These are phyloP conservation scores for Luperina testacea DNA, from an alignment of 2,888 invertebrate species.

Conservation along the genomic window DNA sequence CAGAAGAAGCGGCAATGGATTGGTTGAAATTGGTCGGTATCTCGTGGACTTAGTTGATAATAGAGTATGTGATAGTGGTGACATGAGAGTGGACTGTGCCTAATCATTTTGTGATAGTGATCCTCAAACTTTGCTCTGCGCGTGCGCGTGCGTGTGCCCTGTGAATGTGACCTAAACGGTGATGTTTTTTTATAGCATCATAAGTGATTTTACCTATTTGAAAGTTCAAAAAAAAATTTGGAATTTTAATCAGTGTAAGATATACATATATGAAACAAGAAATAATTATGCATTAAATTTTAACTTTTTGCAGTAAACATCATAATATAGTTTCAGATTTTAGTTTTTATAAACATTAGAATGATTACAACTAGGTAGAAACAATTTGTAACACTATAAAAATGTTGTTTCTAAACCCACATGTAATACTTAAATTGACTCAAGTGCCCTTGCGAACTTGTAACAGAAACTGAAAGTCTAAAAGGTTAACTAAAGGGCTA, in stretches of 20 bases:
- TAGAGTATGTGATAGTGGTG: constrained; percentile 70
- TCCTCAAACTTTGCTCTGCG: constrained; percentile 3
- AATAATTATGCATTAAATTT: background rate
- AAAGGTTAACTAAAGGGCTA: too few species aligned
- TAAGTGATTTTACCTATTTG: constrained; percentile 1
- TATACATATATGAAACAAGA: background rate
- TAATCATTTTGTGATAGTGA: constrained; percentile 48
- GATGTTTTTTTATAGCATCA: constrained; percentile 8
- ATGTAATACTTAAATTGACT: background rate
- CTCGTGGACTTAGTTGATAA: constrained; percentile 57
- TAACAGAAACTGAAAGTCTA: background rate
- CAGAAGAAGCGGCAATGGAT: constrained; percentile 85
- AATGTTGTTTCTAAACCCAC: too few species aligned
- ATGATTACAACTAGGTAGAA: background rate
- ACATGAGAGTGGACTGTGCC: constrained; percentile 69
- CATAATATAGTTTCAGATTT: background rate
- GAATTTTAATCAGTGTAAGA: background rate
- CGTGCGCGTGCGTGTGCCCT: background rate
- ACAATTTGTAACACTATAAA: too few species aligned
- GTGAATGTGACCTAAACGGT: constrained; percentile 48
- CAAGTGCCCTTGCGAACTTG: background rate
- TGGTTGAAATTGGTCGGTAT: constrained; percentile 90
- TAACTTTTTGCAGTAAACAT: background rate
- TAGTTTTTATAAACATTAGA: background rate
- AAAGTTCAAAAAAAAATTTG: background rate